A percentile compares a stretch with the other conserved stretches of the same genome.
These are phyloP conservation scores for Bungarus multicinctus DNA, from an alignment of 2,113 vertebrate genomes.

Conservation along the genomic window DNA sequence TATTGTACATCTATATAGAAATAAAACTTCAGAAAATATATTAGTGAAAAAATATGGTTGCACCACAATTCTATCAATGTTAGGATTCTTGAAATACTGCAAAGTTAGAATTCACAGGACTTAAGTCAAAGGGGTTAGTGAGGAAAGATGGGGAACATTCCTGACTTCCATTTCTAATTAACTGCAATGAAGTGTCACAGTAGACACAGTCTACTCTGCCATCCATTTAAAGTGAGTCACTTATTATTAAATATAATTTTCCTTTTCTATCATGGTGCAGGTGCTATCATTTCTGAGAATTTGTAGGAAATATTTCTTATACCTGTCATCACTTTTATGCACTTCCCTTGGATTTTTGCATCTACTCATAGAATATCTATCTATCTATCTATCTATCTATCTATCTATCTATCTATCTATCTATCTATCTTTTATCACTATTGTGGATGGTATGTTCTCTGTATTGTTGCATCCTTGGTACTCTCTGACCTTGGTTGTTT, in stretches of 20 bases:
- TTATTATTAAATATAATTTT: not conserved
- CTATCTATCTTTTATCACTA: not conserved
- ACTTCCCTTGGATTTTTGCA: not conserved
- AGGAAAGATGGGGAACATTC: not conserved
- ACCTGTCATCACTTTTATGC: not conserved
- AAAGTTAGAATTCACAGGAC: not conserved
- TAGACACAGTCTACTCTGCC: not conserved
- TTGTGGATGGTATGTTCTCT: not conserved
- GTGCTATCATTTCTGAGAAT: not conserved
- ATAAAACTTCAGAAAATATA: not conserved
- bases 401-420: too few relatives aligned
- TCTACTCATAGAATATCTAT: not conserved
- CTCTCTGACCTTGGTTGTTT: not conserved
- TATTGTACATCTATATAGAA: not conserved
- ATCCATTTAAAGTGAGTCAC: not conserved
- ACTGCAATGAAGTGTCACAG: not conserved
- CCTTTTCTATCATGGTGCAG: not conserved
- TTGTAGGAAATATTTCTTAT: not conserved
- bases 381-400: too few relatives aligned
- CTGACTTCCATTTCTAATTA: not conserved
- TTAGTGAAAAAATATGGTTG: not conserved
- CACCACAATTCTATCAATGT: not conserved
- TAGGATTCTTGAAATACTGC: not conserved
- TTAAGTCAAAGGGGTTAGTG: not conserved
- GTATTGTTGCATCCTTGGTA: not conserved